These are phyloP conservation scores for Tragulus kanchil DNA, from an alignment of 2,113 vertebrate species.

Conservation along the genomic window DNA sequence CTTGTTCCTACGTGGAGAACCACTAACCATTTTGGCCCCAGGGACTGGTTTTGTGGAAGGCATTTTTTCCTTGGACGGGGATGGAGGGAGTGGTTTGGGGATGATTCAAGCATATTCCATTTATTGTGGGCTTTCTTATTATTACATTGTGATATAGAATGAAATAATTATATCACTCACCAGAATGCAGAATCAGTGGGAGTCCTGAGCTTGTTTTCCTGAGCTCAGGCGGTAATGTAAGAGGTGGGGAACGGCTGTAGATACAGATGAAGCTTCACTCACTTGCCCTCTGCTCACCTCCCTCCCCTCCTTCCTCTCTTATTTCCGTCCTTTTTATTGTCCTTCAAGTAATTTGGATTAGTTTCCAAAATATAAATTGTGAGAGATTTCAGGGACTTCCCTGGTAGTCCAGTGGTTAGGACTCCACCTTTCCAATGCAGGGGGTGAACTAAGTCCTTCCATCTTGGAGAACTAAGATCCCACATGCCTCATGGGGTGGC, in stretches of 20 bases:
- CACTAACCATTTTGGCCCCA: neutral
- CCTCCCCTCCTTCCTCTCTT: fast-evolving
- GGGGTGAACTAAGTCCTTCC: neutral
- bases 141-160: neutral
- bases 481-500: neutral
- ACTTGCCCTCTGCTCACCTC: neutral
- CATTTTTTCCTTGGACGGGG: neutral
- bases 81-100: neutral
- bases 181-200: neutral
- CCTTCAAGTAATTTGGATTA: neutral
- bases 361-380: neutral
- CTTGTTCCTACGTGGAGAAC: neutral
- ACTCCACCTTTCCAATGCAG: neutral
- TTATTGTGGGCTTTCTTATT: neutral
- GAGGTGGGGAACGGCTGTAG: neutral
- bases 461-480: neutral
- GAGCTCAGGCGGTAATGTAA: neutral
- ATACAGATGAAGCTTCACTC: neutral
- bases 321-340: neutral
- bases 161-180: neutral
- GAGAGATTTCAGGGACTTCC: neutral
- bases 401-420: neutral
- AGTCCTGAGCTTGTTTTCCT: neutral
- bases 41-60: neutral
- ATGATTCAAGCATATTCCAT: neutral